Evolutionary conservation across 2,888 invertebrate species (phyloP), one percentile per base, ranked within the genome.

Genomic region (Pachydiplax longipennis): DNA sequence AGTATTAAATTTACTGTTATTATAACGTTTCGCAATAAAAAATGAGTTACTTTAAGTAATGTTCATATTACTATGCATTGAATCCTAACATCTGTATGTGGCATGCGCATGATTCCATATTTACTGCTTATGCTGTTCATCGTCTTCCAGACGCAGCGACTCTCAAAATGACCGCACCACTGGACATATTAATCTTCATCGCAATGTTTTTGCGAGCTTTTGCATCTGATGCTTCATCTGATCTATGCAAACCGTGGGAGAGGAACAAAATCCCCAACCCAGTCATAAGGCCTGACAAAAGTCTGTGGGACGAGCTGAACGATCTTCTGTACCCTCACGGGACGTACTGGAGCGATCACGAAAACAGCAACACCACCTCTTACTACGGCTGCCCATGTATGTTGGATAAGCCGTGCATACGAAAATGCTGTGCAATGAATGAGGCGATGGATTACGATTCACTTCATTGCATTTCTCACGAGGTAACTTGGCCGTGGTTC

Each of bases 401-500:
- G 31, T 61, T 87, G 61, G 65, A 40, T 25, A 61, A 13, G 35
- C 87, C 87, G 8, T 87, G 87, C 40, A 13, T 87, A 37, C 58
- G 87, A 13, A 87, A 87, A 37, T 87, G 87, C 65, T 87, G 87
- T n/a, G 18, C 37, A 4, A 87, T 22, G 61, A 22, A 87, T n/a
- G 61, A 87, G n/a, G 87, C 58, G 1, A 61, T 87, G 87, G 58
- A 87, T 61, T 37, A 5, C 22, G n/a, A 18, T 1, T n/a, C 61
- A 0, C 87, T 61, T 22, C 35, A 61, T 4, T 87, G 87, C 15
- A 35, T 35, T 8, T 10, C 87, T 4, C 37, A 37, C 61, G 61
- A 40, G 15, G 61, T 13, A 61, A 6, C 22, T 13, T 65, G 58
- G 37, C 87, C 61, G 6, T 87, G 87, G 87, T 87, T 87, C 18